These are phyloP conservation scores for Prionailurus viverrinus DNA, from an alignment of 2,113 vertebrate genomes.

Conservation along the genomic window DNA sequence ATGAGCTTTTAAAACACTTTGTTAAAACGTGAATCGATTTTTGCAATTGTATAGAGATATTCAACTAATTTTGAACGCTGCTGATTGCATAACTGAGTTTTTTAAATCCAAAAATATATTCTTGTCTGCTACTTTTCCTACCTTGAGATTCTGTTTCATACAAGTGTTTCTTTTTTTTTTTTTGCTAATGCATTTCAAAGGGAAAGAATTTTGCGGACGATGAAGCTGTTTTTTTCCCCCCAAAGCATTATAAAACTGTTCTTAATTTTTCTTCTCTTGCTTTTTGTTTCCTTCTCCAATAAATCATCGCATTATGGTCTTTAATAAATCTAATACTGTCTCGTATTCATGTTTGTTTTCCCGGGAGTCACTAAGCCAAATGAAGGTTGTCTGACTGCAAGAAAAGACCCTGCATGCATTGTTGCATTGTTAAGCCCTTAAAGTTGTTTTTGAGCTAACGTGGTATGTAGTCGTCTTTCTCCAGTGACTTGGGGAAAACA, in stretches of 20 bases:
- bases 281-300: conserved; percentile 27
- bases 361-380: background rate
- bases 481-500: background rate
- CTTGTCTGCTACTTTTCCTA: conserved; percentile 45
- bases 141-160: conserved; percentile 44
- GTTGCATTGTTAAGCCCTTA: background rate
- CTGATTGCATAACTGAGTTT: conserved; percentile 52
- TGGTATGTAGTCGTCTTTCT: background rate
- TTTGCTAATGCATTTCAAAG: conserved; percentile 36
- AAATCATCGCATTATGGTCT: conserved; percentile 60
- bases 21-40: background rate
- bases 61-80: conserved; percentile 40
- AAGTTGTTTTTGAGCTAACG: background rate
- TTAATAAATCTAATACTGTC: conserved; percentile 34
- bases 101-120: conserved; percentile 51
- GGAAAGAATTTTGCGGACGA: background rate
- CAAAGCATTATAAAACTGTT: background rate
- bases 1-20: conserved; percentile 51
- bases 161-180: conserved; percentile 14
- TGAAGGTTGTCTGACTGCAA: background rate
- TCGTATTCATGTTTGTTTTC: conserved; percentile 33
- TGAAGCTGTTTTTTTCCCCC: background rate
- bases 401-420: background rate
- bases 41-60: conserved; percentile 43
- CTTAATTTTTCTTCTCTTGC: background rate